Conservation (phyloP, 2,113 vertebrate genomes). For the Delphinus delphis region DNA sequence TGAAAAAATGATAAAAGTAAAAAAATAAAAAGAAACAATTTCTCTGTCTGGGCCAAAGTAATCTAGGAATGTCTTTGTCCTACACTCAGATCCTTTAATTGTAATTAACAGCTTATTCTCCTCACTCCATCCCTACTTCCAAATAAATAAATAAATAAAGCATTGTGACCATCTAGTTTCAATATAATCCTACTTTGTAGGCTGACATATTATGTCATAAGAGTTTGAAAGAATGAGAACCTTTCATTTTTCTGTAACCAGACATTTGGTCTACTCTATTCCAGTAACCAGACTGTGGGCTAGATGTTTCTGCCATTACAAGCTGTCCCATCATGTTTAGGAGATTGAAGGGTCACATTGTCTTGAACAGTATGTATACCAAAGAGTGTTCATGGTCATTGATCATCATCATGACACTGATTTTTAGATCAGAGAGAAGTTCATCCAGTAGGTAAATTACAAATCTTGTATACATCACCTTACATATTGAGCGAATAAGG, state of each 20-base stretch:
- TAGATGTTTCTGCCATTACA: neutral
- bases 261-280: neutral
- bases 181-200: neutral
- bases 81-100: neutral
- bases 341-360: neutral
- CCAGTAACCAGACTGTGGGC: neutral
- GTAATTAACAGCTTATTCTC: neutral
- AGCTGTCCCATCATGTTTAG: neutral
- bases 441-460: neutral
- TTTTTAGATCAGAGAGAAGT: neutral
- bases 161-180: neutral
- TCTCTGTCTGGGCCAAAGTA: neutral
- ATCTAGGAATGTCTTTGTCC: neutral
- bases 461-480: neutral
- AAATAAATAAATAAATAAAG: neutral
- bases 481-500: neutral
- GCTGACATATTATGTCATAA: neutral
- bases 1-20: neutral
- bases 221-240: neutral
- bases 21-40: neutral
- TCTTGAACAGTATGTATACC: neutral
- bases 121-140: neutral
- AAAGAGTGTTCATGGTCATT: neutral
- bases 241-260: neutral
- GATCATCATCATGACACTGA: neutral